These are phyloP conservation scores for Amphibalanus amphitrite DNA, from an alignment of 1,140 invertebrate species.

Conservation along the genomic window DNA sequence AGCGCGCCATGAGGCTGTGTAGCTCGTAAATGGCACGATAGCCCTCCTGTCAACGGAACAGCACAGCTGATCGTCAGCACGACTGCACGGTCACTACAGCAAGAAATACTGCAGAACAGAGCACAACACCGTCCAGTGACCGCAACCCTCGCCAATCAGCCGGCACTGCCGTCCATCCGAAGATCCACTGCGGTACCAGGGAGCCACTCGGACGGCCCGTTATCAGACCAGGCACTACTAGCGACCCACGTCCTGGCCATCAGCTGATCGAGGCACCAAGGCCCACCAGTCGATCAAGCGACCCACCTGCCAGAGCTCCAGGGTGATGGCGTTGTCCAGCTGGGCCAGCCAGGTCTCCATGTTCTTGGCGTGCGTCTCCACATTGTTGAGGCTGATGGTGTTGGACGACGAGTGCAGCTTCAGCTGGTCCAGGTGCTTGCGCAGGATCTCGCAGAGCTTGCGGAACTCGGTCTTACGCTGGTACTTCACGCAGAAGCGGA, in stretches of 20 bases:
- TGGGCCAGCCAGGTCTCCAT: slow-evolving; percentile 87
- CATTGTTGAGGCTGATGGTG: slow-evolving; percentile 70
- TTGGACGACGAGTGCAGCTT: slow-evolving; percentile 48
- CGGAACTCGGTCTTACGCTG: slow-evolving; percentile 96
- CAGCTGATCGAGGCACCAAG: too few species aligned
- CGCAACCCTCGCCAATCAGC: slow-evolving; percentile 14
- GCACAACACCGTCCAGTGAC: background rate
- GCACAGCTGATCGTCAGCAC: slow-evolving; percentile 43
- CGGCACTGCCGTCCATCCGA: too few species aligned
- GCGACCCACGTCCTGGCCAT: too few species aligned
- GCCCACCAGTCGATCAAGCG: too few species aligned
- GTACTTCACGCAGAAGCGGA: slow-evolving; percentile 96
- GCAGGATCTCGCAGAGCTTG: slow-evolving; percentile 88
- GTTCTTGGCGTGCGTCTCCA: slow-evolving; percentile 93
- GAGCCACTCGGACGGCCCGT: too few species aligned
- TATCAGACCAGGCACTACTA: too few species aligned
- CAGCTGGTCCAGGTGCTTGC: slow-evolving; percentile 89
- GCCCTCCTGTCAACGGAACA: slow-evolving; percentile 98
- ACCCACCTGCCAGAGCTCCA: slow-evolving; percentile 82
- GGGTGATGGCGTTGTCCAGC: slow-evolving; percentile 86
- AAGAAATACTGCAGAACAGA: background rate
- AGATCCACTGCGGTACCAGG: too few species aligned
- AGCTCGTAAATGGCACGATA: slow-evolving; percentile 98
- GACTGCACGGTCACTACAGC: slow-evolving; percentile 7
- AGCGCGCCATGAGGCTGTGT: slow-evolving; percentile 85